Evolutionary conservation across 2,888 invertebrate genomes (phyloP).

Genomic region (Stenchaetothrips biformis): DNA sequence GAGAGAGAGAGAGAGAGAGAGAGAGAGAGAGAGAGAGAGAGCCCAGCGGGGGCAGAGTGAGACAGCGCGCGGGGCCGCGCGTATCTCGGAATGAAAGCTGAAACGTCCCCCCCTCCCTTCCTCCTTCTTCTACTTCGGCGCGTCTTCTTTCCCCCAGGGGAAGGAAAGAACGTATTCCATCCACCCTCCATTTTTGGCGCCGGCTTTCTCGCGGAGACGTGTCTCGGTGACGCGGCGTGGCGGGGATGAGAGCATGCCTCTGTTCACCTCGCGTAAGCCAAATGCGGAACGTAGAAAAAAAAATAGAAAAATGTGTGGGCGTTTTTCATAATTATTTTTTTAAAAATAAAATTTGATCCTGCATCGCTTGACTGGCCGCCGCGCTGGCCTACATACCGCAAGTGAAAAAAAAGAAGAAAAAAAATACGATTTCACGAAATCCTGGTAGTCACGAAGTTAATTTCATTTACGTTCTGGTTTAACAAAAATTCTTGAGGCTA

Average conservation of each 20-base stretch:
- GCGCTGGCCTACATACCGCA: background rate
- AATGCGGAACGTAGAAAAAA: too few relatives aligned
- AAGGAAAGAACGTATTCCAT: background rate
- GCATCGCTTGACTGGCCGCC: too few relatives aligned
- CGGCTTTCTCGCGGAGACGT: background rate
- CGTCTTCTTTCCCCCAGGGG: background rate
- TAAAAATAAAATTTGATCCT: background rate
- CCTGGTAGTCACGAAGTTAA: too few relatives aligned
- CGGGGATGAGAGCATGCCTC: too few relatives aligned
- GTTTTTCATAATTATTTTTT: too few relatives aligned
- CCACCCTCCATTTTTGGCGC: slow-evolving; percentile 6
- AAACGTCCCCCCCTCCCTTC: background rate
- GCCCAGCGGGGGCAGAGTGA: background rate
- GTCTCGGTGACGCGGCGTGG: too few relatives aligned
- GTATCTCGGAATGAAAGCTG: background rate
- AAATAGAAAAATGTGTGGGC: too few relatives aligned
- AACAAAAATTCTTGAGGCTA: too few relatives aligned
- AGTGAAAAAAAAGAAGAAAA: background rate
- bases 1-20: too few relatives aligned
- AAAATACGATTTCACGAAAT: too few relatives aligned
- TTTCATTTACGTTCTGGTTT: too few relatives aligned
- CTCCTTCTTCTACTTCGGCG: background rate
- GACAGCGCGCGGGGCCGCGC: background rate
- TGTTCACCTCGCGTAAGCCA: too few relatives aligned
- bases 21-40: background rate